A percentile compares a stretch with the other conserved stretches of the same genome.
Evolutionary conservation across 2,888 invertebrate species (phyloP).

Genomic region (Lomographa bimaculata): DNA sequence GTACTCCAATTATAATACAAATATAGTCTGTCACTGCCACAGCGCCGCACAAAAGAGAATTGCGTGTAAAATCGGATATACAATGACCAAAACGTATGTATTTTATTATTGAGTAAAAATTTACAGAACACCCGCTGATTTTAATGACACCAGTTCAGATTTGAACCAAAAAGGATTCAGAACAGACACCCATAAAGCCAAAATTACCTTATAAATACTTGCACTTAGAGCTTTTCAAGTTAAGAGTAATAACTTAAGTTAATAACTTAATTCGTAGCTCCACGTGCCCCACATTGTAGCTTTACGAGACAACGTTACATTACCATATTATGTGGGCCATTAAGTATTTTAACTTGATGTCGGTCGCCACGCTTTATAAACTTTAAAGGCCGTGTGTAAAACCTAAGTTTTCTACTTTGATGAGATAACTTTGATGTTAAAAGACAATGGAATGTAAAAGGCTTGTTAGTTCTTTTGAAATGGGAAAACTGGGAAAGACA

Average conservation of each 20-base stretch:
- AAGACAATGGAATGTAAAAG: slow-evolving; percentile 5
- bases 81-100: no score
- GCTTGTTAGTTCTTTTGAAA: neutral
- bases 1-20: no score
- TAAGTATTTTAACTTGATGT: slow-evolving; percentile 50
- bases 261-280: slow-evolving; percentile 32
- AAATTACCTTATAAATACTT: slow-evolving; percentile 21
- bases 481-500: neutral
- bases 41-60: no score
- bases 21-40: no score
- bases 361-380: slow-evolving; percentile 41
- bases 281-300: slow-evolving; percentile 38
- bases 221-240: slow-evolving; percentile 21
- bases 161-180: no score
- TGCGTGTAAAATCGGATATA: no score
- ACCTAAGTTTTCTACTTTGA: slow-evolving; percentile 22
- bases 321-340: slow-evolving; percentile 46
- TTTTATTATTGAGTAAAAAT: no score
- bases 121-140: no score
- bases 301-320: slow-evolving; percentile 43
- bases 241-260: no score
- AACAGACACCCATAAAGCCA: slow-evolving; percentile 5
- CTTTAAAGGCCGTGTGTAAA: slow-evolving; percentile 32
- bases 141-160: no score
- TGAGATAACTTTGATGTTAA: slow-evolving; percentile 19